These are phyloP conservation scores for Agonopterix alstromeriana DNA, from an alignment of 2,888 invertebrate species.

Conservation along the genomic window DNA sequence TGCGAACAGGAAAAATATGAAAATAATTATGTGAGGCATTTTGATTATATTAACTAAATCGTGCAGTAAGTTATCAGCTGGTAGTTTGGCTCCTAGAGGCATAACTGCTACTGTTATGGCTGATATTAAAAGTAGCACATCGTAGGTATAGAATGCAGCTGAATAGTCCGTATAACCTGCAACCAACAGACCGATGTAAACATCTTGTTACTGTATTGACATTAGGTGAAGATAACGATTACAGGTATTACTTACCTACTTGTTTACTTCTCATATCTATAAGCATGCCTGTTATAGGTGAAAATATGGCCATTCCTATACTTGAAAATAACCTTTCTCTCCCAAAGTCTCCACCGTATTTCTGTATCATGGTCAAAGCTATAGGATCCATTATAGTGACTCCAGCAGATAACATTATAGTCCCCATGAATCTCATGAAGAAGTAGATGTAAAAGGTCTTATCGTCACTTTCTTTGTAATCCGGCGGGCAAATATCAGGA, in stretches of 20 bases:
- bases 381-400: slow-evolving; percentile 94
- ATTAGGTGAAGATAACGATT: slow-evolving; percentile 51
- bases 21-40: slow-evolving; percentile 87
- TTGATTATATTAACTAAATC: slow-evolving; percentile 85
- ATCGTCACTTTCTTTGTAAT: slow-evolving; percentile 86
- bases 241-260: slow-evolving; percentile 62
- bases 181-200: slow-evolving; percentile 51
- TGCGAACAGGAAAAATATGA: slow-evolving; percentile 87
- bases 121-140: slow-evolving; percentile 83
- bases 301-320: slow-evolving; percentile 89
- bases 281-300: slow-evolving; percentile 86
- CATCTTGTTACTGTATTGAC: slow-evolving; percentile 52
- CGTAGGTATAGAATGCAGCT: slow-evolving; percentile 91
- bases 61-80: slow-evolving; percentile 85
- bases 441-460: slow-evolving; percentile 91
- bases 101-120: slow-evolving; percentile 85
- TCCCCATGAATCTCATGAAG: slow-evolving; percentile 85
- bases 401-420: slow-evolving; percentile 89
- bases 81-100: slow-evolving; percentile 86
- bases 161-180: slow-evolving; percentile 89
- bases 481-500: slow-evolving; percentile 86
- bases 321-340: slow-evolving; percentile 88
- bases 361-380: slow-evolving; percentile 89
- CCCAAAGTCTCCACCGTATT: slow-evolving; percentile 89
- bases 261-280: slow-evolving; percentile 83